Base-by-base conservation (phyloP, 2,888 invertebrate species). In the Idaea biselata region DNA sequence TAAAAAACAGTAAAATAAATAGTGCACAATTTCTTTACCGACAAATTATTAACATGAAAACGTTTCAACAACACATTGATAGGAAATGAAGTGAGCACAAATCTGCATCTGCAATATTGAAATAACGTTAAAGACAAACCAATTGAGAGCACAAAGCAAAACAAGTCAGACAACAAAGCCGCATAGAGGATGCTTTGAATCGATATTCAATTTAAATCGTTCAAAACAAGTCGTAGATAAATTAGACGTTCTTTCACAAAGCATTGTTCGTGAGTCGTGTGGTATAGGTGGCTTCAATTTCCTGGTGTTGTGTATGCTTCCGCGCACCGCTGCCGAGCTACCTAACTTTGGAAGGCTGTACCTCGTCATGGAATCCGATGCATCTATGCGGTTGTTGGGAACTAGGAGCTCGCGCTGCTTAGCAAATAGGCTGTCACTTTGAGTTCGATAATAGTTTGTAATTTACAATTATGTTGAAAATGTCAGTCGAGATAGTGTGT, bases 211-310 rank as follows among this genome's bases (percentile, higher is more conserved):
- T 91, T 91, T 88, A 86, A 87, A 89, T 83, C 78, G 76, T 82
- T 84, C 78, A 80, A 85, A 88, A 86, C 84, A 84, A 88, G 80
- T 84, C 75, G 76, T 80, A 88, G 89, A 90, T 90, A 88, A 90
- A 90, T 90, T 88, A 89, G 86, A 90, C 85, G 86, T 90, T 90
- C 89, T 89, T 91, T 89, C 89, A 84, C 87, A 88, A 88, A 89
- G 91, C 91, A 87, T 86, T 88, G 89, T 89, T 89, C 81, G 79
- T 80, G 78, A 77, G 78, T 73, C 80, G 83, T 75, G 75, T 75
- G 83, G 56, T 11, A 56, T 56, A 87, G 87, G 86, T 90, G 90
- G 89, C 89, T 92, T 91, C 91, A 91, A 92, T 92, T 92, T 92
- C 91, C 91, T 91, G 89, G 76, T 70, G 78, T 77, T 79, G 82